Percentiles rank a stretch among this genome's conserved stretches.
Conservation (phyloP, 2,888 invertebrate species). For the Gonocerus acuteangulatus region DNA sequence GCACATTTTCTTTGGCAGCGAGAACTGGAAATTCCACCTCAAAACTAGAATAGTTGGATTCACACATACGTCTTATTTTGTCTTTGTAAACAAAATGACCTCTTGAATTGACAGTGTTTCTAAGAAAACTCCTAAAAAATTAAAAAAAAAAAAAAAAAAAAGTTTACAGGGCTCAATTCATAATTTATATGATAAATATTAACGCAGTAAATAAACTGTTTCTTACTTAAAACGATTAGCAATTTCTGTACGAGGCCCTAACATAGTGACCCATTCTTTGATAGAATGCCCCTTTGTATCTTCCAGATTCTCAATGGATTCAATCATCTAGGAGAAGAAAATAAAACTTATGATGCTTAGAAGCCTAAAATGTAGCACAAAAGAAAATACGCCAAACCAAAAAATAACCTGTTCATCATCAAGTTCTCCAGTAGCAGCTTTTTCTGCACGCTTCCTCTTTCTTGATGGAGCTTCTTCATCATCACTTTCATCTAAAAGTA, state of each 20-base stretch:
- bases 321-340: constrained; percentile 61
- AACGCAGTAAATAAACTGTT: neutral
- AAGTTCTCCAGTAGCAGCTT: constrained; percentile 71
- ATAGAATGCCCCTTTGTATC: constrained; percentile 93
- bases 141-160: neutral
- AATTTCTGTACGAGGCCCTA: constrained; percentile 92
- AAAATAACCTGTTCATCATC: constrained; percentile 60
- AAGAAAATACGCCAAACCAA: too few relatives aligned
- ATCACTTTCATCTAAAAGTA: constrained; percentile 61
- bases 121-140: constrained; percentile 64
- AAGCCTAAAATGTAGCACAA: too few relatives aligned
- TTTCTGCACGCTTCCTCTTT: constrained; percentile 70
- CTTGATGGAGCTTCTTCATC: constrained; percentile 58
- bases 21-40: constrained; percentile 79
- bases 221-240: constrained; percentile 60
- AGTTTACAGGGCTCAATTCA: neutral
- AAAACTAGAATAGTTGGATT: constrained; percentile 58
- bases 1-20: constrained; percentile 81
- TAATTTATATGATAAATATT: constrained; percentile 51
- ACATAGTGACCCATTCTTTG: constrained; percentile 93
- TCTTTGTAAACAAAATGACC: constrained; percentile 83
- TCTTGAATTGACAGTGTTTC: constrained; percentile 79
- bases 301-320: constrained; percentile 95
- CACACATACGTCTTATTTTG: constrained; percentile 89
- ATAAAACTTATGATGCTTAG: neutral